Evolutionary conservation across 2,888 invertebrate species (phyloP).

Genomic region (Tigriopus californicus): DNA sequence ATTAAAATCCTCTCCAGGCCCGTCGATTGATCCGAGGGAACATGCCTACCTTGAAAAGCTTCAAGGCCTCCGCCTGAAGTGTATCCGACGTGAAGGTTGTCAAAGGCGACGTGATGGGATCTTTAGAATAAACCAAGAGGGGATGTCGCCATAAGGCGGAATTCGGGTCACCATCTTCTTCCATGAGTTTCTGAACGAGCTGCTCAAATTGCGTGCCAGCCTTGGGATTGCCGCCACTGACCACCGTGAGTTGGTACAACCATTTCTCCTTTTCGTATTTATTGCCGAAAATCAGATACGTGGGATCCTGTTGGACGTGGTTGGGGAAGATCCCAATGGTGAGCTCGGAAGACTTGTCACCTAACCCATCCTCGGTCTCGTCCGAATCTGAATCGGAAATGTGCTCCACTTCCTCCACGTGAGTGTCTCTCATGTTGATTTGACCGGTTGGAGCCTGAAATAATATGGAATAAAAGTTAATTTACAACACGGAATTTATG

Average conservation of each 20-base stretch:
- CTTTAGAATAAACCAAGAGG: slow-evolving; percentile 68
- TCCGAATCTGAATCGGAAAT: slow-evolving; percentile 79
- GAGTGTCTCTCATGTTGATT: slow-evolving; percentile 83
- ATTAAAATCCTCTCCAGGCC: too few species aligned
- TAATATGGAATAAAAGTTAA: slow-evolving; percentile 17
- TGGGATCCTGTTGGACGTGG: slow-evolving; percentile 51
- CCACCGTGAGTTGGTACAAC: slow-evolving; percentile 55
- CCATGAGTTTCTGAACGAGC: slow-evolving; percentile 84
- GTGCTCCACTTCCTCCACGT: slow-evolving; percentile 85
- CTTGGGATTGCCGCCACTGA: slow-evolving; percentile 62
- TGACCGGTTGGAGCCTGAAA: slow-evolving; percentile 74
- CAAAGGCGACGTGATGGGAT: slow-evolving; percentile 67
- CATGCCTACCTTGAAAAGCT: slow-evolving; percentile 61
- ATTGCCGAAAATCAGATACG: slow-evolving; percentile 73
- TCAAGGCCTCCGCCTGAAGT: slow-evolving; percentile 73
- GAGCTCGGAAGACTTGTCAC: slow-evolving; percentile 36
- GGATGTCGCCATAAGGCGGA: slow-evolving; percentile 90
- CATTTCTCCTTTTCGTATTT: slow-evolving; percentile 70
- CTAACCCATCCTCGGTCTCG: slow-evolving; percentile 46
- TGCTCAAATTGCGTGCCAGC: slow-evolving; percentile 92
- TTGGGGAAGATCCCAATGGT: slow-evolving; percentile 87
- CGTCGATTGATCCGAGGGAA: not conserved
- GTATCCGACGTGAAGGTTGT: slow-evolving; percentile 75
- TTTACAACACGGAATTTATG: not conserved
- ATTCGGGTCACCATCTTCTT: slow-evolving; percentile 72